Percentiles rank a stretch among this genome's conserved stretches.
Conservation (phyloP, 2,797 vertebrate genomes). For the Melanotaenia boesemani region DNA sequence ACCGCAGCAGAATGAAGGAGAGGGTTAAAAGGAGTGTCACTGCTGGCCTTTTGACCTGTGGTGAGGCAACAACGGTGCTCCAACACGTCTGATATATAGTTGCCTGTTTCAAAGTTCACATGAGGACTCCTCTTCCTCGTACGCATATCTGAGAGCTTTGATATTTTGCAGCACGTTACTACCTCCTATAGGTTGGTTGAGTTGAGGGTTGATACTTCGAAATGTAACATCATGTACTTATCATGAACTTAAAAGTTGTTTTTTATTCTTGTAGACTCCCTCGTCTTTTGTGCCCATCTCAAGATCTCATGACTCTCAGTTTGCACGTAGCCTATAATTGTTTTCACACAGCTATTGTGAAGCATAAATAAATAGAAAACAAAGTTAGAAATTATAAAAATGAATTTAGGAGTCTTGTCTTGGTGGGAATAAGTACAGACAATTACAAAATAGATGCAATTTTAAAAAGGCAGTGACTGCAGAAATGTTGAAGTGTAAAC, state of each 20-base stretch:
- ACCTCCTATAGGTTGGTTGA: constrained; percentile 4
- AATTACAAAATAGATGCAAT: not conserved
- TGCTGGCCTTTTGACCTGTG: constrained; percentile 59
- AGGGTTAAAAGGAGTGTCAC: constrained; percentile 49
- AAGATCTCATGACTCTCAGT: not conserved
- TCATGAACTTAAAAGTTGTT: too few relatives aligned
- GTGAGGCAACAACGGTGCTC: constrained; percentile 31
- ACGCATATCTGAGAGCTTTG: not conserved
- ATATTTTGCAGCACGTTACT: not conserved
- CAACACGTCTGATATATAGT: constrained; percentile 30
- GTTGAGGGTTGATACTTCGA: not conserved
- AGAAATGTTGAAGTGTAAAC: not conserved
- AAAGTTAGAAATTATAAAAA: not conserved
- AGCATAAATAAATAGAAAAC: too few relatives aligned
- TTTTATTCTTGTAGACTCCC: not conserved
- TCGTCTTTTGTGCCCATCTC: not conserved
- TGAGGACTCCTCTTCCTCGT: not conserved
- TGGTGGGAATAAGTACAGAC: not conserved
- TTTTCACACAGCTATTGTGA: too few relatives aligned
- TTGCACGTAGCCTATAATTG: too few relatives aligned
- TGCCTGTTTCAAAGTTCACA: constrained; percentile 74
- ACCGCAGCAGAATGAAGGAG: not conserved
- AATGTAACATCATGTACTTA: not conserved
- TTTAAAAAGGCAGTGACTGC: not conserved
- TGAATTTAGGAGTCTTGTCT: too few relatives aligned